A percentile compares a stretch with the other conserved stretches of the same genome.
phyloP scores from a whole-genome alignment of 2,113 vertebrate genomes.

The Melanostigma gelatinosum region DNA sequence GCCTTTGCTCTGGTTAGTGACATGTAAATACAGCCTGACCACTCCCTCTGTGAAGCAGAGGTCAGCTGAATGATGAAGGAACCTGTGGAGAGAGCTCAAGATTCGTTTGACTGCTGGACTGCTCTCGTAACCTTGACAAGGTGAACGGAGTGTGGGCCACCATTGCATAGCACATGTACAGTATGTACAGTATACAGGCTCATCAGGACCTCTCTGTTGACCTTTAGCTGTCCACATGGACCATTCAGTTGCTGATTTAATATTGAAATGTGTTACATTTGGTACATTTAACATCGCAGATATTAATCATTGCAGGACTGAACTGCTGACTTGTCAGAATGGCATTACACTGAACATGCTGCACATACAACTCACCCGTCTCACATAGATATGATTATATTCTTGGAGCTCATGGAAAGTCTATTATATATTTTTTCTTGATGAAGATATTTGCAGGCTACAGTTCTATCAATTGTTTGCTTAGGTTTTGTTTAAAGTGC shows the following conservation, averaged over 20 bases:
- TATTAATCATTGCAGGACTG: not conserved
- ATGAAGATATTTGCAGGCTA: not conserved
- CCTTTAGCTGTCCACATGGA: not conserved
- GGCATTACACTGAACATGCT: not conserved
- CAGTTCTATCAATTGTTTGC: not conserved
- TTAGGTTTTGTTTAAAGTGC: not conserved
- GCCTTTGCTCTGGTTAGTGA: conserved; percentile 16
- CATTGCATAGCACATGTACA: conserved; percentile 18
- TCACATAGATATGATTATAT: not conserved
- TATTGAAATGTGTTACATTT: not conserved
- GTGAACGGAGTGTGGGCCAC: conserved; percentile 58
- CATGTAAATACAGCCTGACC: conserved; percentile 46
- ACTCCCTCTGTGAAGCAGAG: conserved; percentile 63
- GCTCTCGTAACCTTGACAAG: conserved; percentile 75
- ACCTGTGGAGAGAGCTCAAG: not conserved
- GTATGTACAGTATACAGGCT: not conserved
- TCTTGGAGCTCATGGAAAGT: not conserved
- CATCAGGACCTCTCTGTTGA: not conserved
- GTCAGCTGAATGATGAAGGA: conserved; percentile 55
- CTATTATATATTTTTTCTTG: not conserved
- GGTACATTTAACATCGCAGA: not conserved
- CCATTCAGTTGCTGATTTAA: not conserved
- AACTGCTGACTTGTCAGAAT: not conserved
- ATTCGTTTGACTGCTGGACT: conserved; percentile 20
- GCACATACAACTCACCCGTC: not conserved